Evolutionary conservation across 1,140 invertebrate species (phyloP).

Genomic region (Leptinotarsa defecta): DNA sequence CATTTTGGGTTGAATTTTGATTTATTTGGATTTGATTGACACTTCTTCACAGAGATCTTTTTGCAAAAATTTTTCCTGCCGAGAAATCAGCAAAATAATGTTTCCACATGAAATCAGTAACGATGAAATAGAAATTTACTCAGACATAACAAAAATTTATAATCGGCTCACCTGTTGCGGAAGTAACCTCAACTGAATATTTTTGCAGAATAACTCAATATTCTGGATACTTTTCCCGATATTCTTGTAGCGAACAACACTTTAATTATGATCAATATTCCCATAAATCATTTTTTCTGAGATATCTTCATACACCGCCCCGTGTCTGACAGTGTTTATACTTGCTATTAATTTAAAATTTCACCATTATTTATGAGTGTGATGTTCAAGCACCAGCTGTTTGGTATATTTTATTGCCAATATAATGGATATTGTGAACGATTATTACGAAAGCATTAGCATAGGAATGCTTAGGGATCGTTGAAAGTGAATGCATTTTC

Average conservation of each 20-base stretch:
- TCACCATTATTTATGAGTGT: constrained; percentile 14
- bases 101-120: too few relatives aligned
- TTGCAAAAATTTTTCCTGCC: too few relatives aligned
- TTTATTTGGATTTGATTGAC: too few relatives aligned
- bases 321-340: constrained; percentile 12
- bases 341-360: constrained; percentile 15
- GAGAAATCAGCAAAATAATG: too few relatives aligned
- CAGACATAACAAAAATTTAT: too few relatives aligned
- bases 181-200: too few relatives aligned
- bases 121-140: too few relatives aligned
- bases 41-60: too few relatives aligned
- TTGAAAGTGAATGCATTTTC: too few relatives aligned
- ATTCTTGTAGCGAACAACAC: neutral
- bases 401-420: constrained; percentile 10
- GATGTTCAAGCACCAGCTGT: constrained; percentile 11
- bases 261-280: neutral
- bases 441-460: constrained; percentile 3
- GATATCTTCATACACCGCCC: neutral
- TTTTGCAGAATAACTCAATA: too few relatives aligned
- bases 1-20: too few relatives aligned
- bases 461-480: neutral
- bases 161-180: too few relatives aligned
- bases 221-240: neutral
- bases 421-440: constrained; percentile 16
- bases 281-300: neutral